Base-by-base conservation (phyloP, 2,113 vertebrate genomes). In the Bolborhynchus lineola region DNA sequence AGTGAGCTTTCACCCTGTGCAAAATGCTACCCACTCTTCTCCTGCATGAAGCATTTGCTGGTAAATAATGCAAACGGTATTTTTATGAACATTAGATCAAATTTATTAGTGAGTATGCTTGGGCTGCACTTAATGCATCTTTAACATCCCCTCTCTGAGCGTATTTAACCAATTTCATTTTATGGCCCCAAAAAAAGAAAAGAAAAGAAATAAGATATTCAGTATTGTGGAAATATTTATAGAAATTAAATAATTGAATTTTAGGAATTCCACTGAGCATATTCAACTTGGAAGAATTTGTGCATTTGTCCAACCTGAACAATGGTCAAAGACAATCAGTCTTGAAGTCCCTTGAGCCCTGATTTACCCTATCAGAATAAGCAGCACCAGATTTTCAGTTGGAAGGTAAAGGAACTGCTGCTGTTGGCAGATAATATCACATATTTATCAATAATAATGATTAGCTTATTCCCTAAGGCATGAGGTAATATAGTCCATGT, bases 391-490 rank as follows among this genome's bases (percentile, higher is more conserved):
- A 70, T 94, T 90, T 92, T 90, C 46, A 78, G 46, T 7, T 3
- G 1, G 77, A 87, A 92, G 29, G 39, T 79, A 84, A 86, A 67
- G 14, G 62, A 88, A 39, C 12, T 2, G 1, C 37, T 41, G 26
- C 53, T 41, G 41, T 49, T 92, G 49, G 65, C 75, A 65, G 74
- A 39, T 69, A 92, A 25, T 75, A 82, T 42, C 63, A 77, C 20
- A 17, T 82, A 82, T 82, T 91, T 88, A 93, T 94, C 83, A 87
- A 79, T 92, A 93, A 44, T 69, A 95, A 84, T 87, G 67, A 91
- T 91, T 91, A 29, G 4, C 64, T 91, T 89, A 42, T 71, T 86
- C 88, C 46, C 70, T 67, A 77, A 89, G 74, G 44, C 49, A 59
- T 41, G 49, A 78, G 47, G 39, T 89, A 84, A 83, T 84, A 49